phyloP scores from a whole-genome alignment of 2,888 invertebrate genomes.

The Tanytarsus gracilentus region DNA sequence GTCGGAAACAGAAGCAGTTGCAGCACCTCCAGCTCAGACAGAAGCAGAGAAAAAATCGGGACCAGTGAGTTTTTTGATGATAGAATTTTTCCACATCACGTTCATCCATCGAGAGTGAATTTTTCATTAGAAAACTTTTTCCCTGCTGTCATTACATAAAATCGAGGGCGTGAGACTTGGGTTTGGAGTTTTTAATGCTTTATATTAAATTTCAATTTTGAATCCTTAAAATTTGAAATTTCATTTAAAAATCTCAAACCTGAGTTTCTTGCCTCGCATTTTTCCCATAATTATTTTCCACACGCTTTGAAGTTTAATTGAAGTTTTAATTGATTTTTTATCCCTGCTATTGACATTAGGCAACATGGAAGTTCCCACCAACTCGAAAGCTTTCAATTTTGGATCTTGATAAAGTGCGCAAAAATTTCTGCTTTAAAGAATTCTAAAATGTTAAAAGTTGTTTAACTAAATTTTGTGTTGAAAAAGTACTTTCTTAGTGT shows the following conservation, averaged over 20 bases:
- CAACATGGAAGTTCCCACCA: constrained; percentile 12
- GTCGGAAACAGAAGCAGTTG: constrained; percentile 5
- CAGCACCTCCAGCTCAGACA: not conserved
- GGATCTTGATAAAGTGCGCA: not conserved
- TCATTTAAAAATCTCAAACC: too few relatives aligned
- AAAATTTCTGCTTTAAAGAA: not conserved
- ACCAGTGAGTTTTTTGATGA: constrained; percentile 8
- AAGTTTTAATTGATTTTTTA: not conserved
- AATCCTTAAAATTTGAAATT: too few relatives aligned
- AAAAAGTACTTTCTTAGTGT: too few relatives aligned
- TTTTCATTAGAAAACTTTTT: not conserved
- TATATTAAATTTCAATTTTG: too few relatives aligned
- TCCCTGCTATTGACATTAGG: not conserved
- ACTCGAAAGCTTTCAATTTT: not conserved
- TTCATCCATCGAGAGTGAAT: not conserved
- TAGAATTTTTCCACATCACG: not conserved
- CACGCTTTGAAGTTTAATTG: not conserved
- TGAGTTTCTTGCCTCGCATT: too few relatives aligned
- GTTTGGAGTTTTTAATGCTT: too few relatives aligned
- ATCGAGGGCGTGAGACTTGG: too few relatives aligned
- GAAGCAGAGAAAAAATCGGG: constrained; percentile 3
- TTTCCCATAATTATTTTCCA: too few relatives aligned
- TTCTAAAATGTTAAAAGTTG: not conserved
- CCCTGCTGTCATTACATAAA: too few relatives aligned
- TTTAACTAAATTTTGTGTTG: too few relatives aligned